phyloP scores from a whole-genome alignment of 2,888 invertebrate genomes.

The Ernsta delagoae region DNA sequence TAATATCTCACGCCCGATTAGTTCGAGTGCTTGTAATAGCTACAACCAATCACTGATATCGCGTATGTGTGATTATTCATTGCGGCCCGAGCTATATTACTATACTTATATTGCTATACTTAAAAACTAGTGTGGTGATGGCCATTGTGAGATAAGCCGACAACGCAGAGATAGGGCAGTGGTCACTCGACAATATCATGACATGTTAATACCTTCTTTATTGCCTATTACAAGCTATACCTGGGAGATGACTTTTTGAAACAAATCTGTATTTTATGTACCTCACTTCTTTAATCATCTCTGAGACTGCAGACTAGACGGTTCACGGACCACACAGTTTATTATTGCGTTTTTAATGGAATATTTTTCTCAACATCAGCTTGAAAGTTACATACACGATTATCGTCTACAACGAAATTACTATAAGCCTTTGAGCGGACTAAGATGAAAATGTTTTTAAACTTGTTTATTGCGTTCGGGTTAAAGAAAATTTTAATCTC shows the following conservation, averaged over 20 bases:
- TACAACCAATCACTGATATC: too few relatives aligned
- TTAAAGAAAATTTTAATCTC: conserved; percentile 5
- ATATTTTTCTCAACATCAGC: conserved; percentile 11
- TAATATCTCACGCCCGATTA: too few relatives aligned
- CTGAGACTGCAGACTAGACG: conserved; percentile 51
- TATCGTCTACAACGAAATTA: conserved; percentile 9
- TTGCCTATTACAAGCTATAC: too few relatives aligned
- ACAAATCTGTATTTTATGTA: conserved; percentile 67
- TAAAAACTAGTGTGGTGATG: too few relatives aligned
- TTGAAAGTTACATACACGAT: conserved; percentile 7
- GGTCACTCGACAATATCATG: too few relatives aligned
- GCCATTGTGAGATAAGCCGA: too few relatives aligned
- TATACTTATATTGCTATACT: too few relatives aligned
- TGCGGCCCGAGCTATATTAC: too few relatives aligned
- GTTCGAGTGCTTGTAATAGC: too few relatives aligned
- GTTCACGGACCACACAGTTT: conserved; percentile 40
- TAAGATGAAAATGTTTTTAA: conserved; percentile 10
- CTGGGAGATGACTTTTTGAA: conserved; percentile 61
- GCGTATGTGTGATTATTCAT: too few relatives aligned
- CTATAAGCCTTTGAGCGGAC: background rate
- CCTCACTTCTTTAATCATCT: conserved; percentile 66
- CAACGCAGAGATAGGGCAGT: too few relatives aligned
- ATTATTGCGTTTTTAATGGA: conserved; percentile 22
- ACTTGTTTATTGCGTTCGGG: background rate
- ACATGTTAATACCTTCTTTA: too few relatives aligned